Base-by-base conservation (phyloP, 2,797 vertebrate species). In the Mormyrops attenuatus region DNA sequence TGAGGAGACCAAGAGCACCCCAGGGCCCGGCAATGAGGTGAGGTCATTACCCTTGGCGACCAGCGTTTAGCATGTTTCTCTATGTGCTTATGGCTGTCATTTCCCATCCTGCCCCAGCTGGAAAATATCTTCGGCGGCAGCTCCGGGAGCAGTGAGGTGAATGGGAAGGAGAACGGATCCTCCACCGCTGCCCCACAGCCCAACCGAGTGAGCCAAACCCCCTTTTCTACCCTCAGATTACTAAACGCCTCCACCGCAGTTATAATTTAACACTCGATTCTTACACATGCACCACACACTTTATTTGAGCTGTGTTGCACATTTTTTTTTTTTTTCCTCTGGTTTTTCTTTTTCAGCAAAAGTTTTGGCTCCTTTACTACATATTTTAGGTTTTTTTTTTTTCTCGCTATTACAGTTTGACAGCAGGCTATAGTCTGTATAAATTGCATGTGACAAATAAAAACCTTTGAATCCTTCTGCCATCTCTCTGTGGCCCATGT, bases 81-180 rank as follows among this genome's bases (percentile, higher is more conserved):
- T 85, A 5, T 22, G 17, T 85, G 41, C n/a, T n/a, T 63, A 66
- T 38, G 20, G n/a, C 44, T 26, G 30, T 55, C 49, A 47, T 52
- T 26, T 87, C 84, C 26, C 73, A 52, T 44, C n/a, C 85, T 20
- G 17, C n/a, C 30, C 90, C 94, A 99, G 97, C 96, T 98, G 87
- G 98, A 99, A 52, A 98, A 96, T 80, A 96, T 98, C 85, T 99
- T 97, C 88, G 96, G 97, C 87, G 90, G 95, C 73, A 95, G 95
- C 90, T 93, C 97, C 88, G 93, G 95, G 82, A 95, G 94, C 92
- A 60, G 95, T 17, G 95, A 95, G 82, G 94, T 96, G 85, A 97
- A 98, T 82, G 96, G 93, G 86, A 98, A 97, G 93, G 98, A 98
- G 90, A 97, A 96, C 49, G 97, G 97, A 60, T 93, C 96, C 3